Conservation (phyloP, 1,140 invertebrate genomes). For the Aplysia californica region DNA sequence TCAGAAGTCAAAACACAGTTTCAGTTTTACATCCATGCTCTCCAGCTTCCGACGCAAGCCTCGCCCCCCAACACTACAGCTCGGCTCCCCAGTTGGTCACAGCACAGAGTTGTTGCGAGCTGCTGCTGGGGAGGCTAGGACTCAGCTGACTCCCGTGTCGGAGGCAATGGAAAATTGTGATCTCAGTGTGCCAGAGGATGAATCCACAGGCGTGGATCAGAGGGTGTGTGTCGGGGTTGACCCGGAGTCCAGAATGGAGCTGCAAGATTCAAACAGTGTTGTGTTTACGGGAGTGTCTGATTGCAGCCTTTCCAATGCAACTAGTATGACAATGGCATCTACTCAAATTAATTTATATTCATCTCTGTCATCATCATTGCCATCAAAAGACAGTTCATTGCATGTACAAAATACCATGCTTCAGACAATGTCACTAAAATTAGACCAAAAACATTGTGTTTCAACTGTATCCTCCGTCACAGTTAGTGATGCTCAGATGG, state of each 20-base stretch:
- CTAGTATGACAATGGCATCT: slow-evolving; percentile 20
- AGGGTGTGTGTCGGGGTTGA: background rate
- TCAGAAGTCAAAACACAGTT: slow-evolving; percentile 1
- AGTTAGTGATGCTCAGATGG: too few species aligned
- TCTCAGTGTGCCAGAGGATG: background rate
- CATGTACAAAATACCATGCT: background rate
- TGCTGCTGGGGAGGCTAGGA: background rate
- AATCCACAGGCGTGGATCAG: background rate
- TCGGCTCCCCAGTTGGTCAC: slow-evolving; percentile 15
- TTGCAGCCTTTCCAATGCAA: slow-evolving; percentile 15
- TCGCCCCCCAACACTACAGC: slow-evolving; percentile 18
- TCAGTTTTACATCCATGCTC: slow-evolving; percentile 16
- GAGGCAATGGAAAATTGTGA: slow-evolving; percentile 27
- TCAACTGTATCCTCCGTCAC: too few species aligned
- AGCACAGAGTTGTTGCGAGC: background rate
- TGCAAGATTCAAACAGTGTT: too few species aligned
- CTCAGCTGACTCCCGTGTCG: slow-evolving; percentile 21
- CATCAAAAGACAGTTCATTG: background rate
- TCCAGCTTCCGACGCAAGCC: slow-evolving; percentile 18
- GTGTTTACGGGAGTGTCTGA: background rate
- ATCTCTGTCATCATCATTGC: background rate
- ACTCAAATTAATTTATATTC: slow-evolving; percentile 10
- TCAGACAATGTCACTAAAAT: background rate
- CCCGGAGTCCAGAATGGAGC: background rate
- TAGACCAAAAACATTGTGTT: background rate